Conservation (phyloP, 2,888 invertebrate genomes). For the Rutpela maculata region DNA sequence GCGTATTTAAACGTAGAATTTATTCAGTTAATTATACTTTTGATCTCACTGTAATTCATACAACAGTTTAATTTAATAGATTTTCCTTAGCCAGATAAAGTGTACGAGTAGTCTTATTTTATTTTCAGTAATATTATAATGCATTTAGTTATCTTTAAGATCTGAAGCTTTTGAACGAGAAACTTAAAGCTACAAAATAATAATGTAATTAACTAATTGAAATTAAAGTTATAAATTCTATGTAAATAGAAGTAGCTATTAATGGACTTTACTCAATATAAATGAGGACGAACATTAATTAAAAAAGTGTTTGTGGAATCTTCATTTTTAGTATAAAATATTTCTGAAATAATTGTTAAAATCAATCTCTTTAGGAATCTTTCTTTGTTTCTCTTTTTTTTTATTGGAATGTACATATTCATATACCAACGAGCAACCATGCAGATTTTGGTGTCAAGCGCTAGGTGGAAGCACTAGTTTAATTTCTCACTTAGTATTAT, state of each 20-base stretch:
- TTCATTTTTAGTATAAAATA: neutral
- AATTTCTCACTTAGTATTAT: too few relatives aligned
- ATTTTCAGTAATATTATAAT: neutral
- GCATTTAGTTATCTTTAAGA: neutral
- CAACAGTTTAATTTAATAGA: neutral
- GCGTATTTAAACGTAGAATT: too few relatives aligned
- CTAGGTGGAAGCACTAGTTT: too few relatives aligned
- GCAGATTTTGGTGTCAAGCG: too few relatives aligned
- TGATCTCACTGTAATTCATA: neutral
- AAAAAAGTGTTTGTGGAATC: neutral
- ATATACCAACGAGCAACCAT: too few relatives aligned
- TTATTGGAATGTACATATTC: too few relatives aligned
- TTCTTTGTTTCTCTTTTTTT: too few relatives aligned
- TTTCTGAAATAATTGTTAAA: too few relatives aligned
- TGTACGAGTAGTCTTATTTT: neutral
- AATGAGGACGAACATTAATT: neutral
- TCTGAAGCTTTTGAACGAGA: neutral
- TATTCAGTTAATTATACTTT: neutral
- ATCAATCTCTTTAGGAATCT: too few relatives aligned
- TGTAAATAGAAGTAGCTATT: neutral
- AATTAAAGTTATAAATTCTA: neutral
- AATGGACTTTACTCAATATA: neutral
- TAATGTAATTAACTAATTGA: neutral
- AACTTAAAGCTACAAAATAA: neutral
- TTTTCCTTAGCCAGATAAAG: neutral